Evolutionary conservation across 1,140 invertebrate species (phyloP), one percentile per base, ranked within the genome.

Genomic region (Saccostrea glomerata): DNA sequence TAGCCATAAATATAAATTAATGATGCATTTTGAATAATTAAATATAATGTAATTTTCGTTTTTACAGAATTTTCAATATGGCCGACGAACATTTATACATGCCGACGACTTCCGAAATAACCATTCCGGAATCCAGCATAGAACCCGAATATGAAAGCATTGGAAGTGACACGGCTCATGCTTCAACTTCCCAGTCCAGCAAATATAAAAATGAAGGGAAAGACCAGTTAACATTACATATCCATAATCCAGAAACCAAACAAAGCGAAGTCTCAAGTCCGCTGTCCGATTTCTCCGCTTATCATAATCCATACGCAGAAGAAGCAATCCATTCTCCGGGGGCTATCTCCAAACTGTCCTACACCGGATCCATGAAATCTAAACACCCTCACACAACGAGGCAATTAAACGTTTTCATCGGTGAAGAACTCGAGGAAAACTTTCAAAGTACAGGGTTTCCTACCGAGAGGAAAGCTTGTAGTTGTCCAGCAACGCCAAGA

Each of bases 391-490:
- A 87, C 66, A 89, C 89, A 1, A 58, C 89, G 1, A 58, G 91
- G 30, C 91, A 92, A 55, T 66, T 92, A n/a, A 90, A 90, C 54
- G 47, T 92, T 56, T 90, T 85, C 58, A 90, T 92, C 30, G 90
- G 91, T 0, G 91, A 92, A 66, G 91, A 92, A 85, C 90, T 90
- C 88, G 91, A 92, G 58, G 84, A 88, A 54, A 84, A 90, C n/a
- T 63, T 87, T 36, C 58, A 56, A n/a, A 60, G 86, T 30, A 23
- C 86, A 13, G 17, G 17, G n/a, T 25, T 66, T 30, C 63, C 47
- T 3, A 56, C 77, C 11, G 70, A 82, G 2, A 63, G 73, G 7
- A 85, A 56, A 5, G 84, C 60, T 63, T 54, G 82, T 56, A 88
- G 70, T 11, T 91, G 86, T 77, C 86, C 87, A 25, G 86, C 87